Percentiles rank a stretch among this genome's conserved stretches.
phyloP scores from a whole-genome alignment of 2,113 vertebrate genomes.

The Lepisosteus oculatus region DNA sequence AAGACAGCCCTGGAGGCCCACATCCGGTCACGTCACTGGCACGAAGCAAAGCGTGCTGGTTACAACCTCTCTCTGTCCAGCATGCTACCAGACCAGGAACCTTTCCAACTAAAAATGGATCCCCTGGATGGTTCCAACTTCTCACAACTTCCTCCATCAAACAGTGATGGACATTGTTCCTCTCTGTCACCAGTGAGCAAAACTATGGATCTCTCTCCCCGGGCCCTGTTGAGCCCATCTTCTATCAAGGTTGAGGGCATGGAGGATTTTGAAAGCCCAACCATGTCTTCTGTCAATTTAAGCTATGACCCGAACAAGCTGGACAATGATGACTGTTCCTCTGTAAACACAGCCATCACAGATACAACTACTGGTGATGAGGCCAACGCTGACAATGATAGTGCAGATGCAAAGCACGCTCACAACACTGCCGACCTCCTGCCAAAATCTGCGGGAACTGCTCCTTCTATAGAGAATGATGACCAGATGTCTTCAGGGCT shows the following conservation, averaged over 20 bases:
- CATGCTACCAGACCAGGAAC: constrained; percentile 88
- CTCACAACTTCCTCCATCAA: constrained; percentile 74
- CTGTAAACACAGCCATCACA: constrained; percentile 96
- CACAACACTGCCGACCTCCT: constrained; percentile 81
- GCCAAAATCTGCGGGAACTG: constrained; percentile 82
- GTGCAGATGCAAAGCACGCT: constrained; percentile 84
- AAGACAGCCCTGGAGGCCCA: constrained; percentile 97
- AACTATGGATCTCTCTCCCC: constrained; percentile 88
- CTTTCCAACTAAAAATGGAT: constrained; percentile 88
- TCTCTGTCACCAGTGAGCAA: constrained; percentile 91
- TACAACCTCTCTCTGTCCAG: constrained; percentile 89
- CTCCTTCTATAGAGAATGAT: constrained; percentile 86
- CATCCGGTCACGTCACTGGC: constrained; percentile 97
- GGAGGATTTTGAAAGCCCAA: constrained; percentile 93
- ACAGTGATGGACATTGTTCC: constrained; percentile 83
- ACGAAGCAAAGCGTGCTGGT: constrained; percentile 95
- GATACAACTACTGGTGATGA: constrained; percentile 97
- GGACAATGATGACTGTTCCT: constrained; percentile 98
- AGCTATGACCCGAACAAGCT: constrained; percentile 92
- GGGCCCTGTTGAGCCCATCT: constrained; percentile 88
- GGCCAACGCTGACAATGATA: constrained; percentile 92
- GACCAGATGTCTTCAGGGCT: constrained; percentile 94
- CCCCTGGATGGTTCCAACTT: constrained; percentile 80
- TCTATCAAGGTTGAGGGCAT: constrained; percentile 97
- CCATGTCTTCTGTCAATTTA: constrained; percentile 89